Conservation (phyloP, 2,888 invertebrate genomes). For the Chymomyza caudatula region DNA sequence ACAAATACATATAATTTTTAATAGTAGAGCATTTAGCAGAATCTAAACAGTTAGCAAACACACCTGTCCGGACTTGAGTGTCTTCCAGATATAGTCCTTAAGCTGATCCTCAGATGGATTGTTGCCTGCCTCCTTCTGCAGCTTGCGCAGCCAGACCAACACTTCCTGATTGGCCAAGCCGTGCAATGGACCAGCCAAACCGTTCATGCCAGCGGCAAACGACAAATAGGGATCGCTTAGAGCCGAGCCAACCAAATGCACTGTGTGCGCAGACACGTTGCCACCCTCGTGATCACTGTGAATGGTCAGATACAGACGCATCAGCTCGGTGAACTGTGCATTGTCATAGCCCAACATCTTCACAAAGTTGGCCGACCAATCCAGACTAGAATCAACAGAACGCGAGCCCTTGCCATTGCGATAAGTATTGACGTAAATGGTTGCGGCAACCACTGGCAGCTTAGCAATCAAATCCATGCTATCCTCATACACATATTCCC, state of each 20-base stretch:
- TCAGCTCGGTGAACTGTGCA: constrained; percentile 85
- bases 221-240: constrained; percentile 91
- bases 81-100: constrained; percentile 98
- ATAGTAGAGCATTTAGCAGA: neutral
- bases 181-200: constrained; percentile 92
- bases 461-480: constrained; percentile 93
- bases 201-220: constrained; percentile 91
- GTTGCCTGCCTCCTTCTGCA: constrained; percentile 91
- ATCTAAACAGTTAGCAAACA: neutral
- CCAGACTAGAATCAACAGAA: constrained; percentile 86
- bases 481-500: constrained; percentile 90
- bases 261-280: constrained; percentile 93
- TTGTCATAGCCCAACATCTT: constrained; percentile 89
- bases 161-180: constrained; percentile 96
- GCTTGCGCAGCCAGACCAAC: constrained; percentile 94
- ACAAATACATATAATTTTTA: constrained; percentile 3
- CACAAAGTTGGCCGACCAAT: constrained; percentile 92
- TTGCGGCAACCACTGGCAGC: constrained; percentile 90
- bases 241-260: constrained; percentile 91
- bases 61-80: constrained; percentile 88
- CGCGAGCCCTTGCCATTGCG: constrained; percentile 84
- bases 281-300: constrained; percentile 94
- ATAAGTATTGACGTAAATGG: constrained; percentile 90
- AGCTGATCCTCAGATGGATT: constrained; percentile 93
- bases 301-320: constrained; percentile 91